phyloP scores from a whole-genome alignment of 2,888 invertebrate species.

The Tryphoninae sp. region DNA sequence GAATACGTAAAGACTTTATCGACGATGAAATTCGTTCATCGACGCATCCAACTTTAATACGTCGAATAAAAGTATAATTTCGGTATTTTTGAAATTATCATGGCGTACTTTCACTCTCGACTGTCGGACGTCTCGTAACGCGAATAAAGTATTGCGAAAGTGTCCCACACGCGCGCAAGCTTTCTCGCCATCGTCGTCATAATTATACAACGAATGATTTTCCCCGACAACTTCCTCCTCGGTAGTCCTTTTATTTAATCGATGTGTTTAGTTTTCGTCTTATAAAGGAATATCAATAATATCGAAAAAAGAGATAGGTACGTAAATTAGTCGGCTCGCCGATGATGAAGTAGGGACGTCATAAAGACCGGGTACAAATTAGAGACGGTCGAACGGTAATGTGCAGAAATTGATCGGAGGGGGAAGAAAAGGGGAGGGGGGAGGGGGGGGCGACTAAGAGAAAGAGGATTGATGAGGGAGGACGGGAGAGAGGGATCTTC shows the following conservation, averaged over 20 bases:
- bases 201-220: slow-evolving; percentile 18
- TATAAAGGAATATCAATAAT: neutral
- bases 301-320: too few relatives aligned
- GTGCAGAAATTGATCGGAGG: too few relatives aligned
- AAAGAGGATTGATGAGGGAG: too few relatives aligned
- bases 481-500: neutral
- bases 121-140: slow-evolving; percentile 23
- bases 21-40: neutral
- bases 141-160: slow-evolving; percentile 5
- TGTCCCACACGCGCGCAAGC: slow-evolving; percentile 11
- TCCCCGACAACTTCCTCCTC: slow-evolving; percentile 29
- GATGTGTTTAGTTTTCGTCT: neutral
- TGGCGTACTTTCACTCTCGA: slow-evolving; percentile 56
- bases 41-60: slow-evolving; percentile 2
- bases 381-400: too few relatives aligned
- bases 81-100: slow-evolving; percentile 50
- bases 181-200: slow-evolving; percentile 20
- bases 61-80: slow-evolving; percentile 25
- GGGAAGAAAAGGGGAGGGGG: too few relatives aligned
- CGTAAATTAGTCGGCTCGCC: too few relatives aligned
- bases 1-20: neutral
- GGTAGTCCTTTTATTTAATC: slow-evolving; percentile 13
- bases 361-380: too few relatives aligned
- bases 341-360: too few relatives aligned
- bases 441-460: too few relatives aligned